Evolutionary conservation across 92 coral and sea anemone genomes (phyloP).

Genomic region (Zoanthus gigantus): DNA sequence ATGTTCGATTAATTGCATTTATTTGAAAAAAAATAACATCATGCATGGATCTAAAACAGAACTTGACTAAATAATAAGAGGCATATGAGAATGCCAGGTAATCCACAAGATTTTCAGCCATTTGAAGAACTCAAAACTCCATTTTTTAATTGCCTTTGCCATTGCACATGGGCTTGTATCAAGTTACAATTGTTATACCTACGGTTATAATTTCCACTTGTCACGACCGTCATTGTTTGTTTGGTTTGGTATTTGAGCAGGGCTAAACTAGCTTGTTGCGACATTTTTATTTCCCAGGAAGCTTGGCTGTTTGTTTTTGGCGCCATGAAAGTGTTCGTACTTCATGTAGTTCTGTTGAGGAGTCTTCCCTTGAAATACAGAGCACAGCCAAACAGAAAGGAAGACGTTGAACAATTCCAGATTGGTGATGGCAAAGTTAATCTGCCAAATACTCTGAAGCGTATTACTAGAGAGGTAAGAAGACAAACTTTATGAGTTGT

Average conservation of each 20-base stretch:
- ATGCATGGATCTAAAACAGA: too few relatives aligned
- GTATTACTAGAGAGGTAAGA: background rate
- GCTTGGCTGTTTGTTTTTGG: slow-evolving; percentile 27
- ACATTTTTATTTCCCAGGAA: slow-evolving; percentile 5
- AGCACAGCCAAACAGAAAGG: slow-evolving; percentile 14
- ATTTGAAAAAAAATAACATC: too few relatives aligned
- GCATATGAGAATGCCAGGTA: too few relatives aligned
- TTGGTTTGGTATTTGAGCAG: background rate
- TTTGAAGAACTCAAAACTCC: too few relatives aligned
- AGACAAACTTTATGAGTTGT: too few relatives aligned
- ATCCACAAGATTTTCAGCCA: too few relatives aligned
- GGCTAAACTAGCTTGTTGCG: background rate
- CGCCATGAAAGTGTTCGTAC: slow-evolving; percentile 28
- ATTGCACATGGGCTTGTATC: too few relatives aligned
- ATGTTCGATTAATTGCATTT: background rate
- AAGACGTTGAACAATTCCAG: background rate
- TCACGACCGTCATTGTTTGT: too few relatives aligned
- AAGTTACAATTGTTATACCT: too few relatives aligned
- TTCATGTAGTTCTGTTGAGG: slow-evolving; percentile 27
- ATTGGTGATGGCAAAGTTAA: background rate
- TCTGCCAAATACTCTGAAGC: background rate
- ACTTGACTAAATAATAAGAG: too few relatives aligned
- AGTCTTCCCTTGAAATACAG: slow-evolving; percentile 25
- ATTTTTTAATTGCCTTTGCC: too few relatives aligned
- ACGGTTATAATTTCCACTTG: too few relatives aligned